Evolutionary conservation across 64 coral and sea anemone species (phyloP).

Genomic region (Montipora foliosa): DNA sequence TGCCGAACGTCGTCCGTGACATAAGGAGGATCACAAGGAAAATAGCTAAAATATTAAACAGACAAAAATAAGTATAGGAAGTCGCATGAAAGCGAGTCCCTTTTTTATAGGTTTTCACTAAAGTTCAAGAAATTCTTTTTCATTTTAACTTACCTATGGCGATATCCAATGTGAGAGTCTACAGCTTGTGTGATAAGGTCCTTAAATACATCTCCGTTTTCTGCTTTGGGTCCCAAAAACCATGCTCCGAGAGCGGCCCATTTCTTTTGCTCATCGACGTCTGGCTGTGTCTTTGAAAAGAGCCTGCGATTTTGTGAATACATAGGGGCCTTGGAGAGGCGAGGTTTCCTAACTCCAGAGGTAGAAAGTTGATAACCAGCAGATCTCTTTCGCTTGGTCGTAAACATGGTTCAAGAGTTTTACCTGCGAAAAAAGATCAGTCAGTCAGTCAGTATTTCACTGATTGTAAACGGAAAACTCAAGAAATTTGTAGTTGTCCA

Average conservation of each 20-base stretch:
- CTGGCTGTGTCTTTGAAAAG: neutral
- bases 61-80: neutral
- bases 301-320: constrained; percentile 4
- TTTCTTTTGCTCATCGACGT: neutral
- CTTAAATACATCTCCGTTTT: constrained; percentile 66
- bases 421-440: too few relatives aligned
- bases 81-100: too few relatives aligned
- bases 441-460: too few relatives aligned
- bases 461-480: too few relatives aligned
- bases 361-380: neutral
- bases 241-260: constrained; percentile 78
- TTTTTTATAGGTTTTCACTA: neutral
- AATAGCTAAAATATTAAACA: constrained; percentile 38
- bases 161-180: constrained; percentile 65
- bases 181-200: constrained; percentile 49
- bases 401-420: neutral
- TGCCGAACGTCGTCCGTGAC: constrained; percentile 76
- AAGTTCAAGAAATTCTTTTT: neutral
- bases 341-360: neutral
- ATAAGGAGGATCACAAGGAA: constrained; percentile 65
- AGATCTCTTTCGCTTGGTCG: neutral
- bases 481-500: too few relatives aligned
- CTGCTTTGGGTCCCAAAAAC: constrained; percentile 78
- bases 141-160: constrained; percentile 31
- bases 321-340: constrained; percentile 32